Evolutionary conservation across 2,888 invertebrate species (phyloP), one percentile per base, ranked within the genome.

Genomic region (Acanthosepion lycidas): DNA sequence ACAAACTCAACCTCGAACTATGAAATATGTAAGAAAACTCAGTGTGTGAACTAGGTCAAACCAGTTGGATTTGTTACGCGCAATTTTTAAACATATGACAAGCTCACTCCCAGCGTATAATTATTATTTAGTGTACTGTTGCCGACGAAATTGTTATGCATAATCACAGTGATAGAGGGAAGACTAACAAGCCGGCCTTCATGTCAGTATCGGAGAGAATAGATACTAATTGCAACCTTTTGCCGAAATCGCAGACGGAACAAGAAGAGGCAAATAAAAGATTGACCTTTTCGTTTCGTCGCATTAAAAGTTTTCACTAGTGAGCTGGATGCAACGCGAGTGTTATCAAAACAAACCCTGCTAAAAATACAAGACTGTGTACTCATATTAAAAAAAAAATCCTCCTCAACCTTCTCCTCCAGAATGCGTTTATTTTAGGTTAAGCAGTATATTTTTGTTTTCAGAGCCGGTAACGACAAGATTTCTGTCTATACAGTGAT

Each of bases 31-130:
- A 78, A 78, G 78, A 78, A 78, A 15, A n/a, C 78, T 78, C n/a
- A 15, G n/a, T n/a, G n/a, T 78, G 78, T n/a, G 78, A 78, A 78
- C 78, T 78, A 78, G 78, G 78, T 78, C 78, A 78, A 78, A 78
- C 28, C 78, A 78, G 78, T 78, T n/a, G 78, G 78, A 78, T 78
- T 78, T n/a, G 78, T 78, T 78, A 78, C 78, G 78, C 28, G 78
- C 78, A 78, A 78, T 78, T 78, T 78, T 78, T 78, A 78, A 78
- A 78, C 78, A 78, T 78, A 78, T 78, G 78, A 78, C 78, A 78
- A 78, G 15, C 78, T 78, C 78, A n/a, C 15, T 3, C 8, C 78
- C 78, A 78, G 78, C 78, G n/a, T 78, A 78, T 78, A 78, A 78
- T 78, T 78, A 78, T 78, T 78, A 78, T 78, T 78, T 78, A n/a